phyloP scores from a whole-genome alignment of 2,888 invertebrate species.

The Cerastis leucographa region DNA sequence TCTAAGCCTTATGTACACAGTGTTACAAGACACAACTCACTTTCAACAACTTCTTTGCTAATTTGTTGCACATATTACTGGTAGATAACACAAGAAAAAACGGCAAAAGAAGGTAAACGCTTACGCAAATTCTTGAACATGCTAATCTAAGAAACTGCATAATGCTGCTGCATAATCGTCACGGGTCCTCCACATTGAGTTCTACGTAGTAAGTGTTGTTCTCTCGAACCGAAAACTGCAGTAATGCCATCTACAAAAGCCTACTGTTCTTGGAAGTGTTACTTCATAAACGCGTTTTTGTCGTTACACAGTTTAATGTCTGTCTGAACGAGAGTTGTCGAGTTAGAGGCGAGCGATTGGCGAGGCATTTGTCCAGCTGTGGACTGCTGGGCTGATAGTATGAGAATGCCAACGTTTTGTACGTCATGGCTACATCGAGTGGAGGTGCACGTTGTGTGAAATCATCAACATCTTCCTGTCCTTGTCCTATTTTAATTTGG shows the following conservation, averaged over 20 bases:
- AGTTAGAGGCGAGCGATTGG: neutral
- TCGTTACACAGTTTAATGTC: neutral
- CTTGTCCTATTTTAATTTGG: too few relatives aligned
- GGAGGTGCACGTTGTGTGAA: neutral
- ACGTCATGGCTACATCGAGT: neutral
- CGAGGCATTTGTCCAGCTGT: neutral
- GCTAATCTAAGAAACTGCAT: conserved; percentile 41
- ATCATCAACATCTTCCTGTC: too few relatives aligned
- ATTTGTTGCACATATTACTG: conserved; percentile 47
- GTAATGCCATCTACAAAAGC: neutral
- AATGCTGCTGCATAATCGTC: conserved; percentile 24
- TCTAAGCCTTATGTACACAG: neutral
- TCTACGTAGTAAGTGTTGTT: neutral
- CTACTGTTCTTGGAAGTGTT: neutral
- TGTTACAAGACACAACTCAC: conserved; percentile 21
- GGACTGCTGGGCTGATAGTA: neutral
- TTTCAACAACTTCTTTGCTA: conserved; percentile 39
- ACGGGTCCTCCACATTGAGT: conserved; percentile 17
- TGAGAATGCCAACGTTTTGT: neutral
- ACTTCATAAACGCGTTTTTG: neutral
- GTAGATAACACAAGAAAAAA: conserved; percentile 29
- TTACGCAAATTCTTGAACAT: conserved; percentile 39
- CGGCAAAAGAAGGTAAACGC: conserved; percentile 45
- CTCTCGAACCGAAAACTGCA: neutral
- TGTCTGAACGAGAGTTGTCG: neutral